Percentiles rank a stretch among this genome's conserved stretches.
These are phyloP conservation scores for Microctonus hyperodae DNA, from an alignment of 2,888 invertebrate genomes.

Conservation along the genomic window DNA sequence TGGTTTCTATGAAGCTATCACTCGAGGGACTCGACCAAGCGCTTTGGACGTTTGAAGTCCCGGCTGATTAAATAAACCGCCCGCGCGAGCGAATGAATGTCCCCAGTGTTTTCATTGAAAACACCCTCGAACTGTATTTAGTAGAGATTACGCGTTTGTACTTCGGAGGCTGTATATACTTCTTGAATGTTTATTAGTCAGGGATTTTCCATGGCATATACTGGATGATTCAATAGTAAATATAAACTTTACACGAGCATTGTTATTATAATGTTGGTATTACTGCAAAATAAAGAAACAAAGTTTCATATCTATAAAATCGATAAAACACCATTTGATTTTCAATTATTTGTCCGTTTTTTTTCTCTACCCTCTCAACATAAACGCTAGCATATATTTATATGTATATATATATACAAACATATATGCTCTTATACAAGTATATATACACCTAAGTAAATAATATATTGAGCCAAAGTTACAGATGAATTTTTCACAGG, in stretches of 20 bases:
- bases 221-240: background rate
- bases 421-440: background rate
- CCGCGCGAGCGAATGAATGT: slow-evolving; percentile 41
- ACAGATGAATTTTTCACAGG: background rate
- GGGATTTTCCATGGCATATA: background rate
- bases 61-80: slow-evolving; percentile 51
- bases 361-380: background rate
- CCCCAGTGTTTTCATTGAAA: slow-evolving; percentile 53
- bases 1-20: slow-evolving; percentile 15
- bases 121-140: slow-evolving; percentile 53
- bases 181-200: slow-evolving; percentile 16
- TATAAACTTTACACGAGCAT: too few relatives aligned
- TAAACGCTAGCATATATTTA: background rate
- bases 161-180: slow-evolving; percentile 40
- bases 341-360: background rate
- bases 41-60: slow-evolving; percentile 50
- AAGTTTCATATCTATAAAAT: too few relatives aligned
- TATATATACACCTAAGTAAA: background rate
- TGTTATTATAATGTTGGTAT: too few relatives aligned
- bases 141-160: slow-evolving; percentile 52
- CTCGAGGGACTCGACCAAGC: slow-evolving; percentile 37
- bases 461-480: slow-evolving; percentile 9
- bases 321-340: background rate
- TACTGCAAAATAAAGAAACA: too few relatives aligned
- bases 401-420: background rate